Conservation (phyloP, 1,140 invertebrate species). For the Luehdorfia chinensis region DNA sequence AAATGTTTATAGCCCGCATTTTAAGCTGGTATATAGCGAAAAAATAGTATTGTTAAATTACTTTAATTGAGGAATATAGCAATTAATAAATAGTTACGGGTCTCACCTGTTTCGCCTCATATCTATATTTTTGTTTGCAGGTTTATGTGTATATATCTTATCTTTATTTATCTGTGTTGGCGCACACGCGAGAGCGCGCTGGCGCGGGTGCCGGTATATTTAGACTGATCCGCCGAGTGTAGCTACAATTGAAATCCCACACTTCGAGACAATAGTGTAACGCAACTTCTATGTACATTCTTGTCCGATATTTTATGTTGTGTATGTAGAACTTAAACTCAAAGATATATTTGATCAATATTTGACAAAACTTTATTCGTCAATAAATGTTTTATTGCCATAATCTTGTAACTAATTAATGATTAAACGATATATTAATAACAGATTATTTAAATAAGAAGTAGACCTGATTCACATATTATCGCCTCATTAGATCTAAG, state of each 20-base stretch:
- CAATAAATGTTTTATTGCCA: no score
- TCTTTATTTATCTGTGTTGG: constrained; percentile 46
- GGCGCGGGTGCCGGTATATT: constrained; percentile 65
- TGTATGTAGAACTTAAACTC: constrained; percentile 1
- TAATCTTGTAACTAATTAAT: no score
- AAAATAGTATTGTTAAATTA: neutral
- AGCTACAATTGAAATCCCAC: constrained; percentile 39
- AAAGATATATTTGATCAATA: no score
- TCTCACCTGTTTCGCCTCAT: constrained; percentile 68
- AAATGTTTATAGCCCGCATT: constrained; percentile 11
- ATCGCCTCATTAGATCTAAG: no score
- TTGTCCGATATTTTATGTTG: neutral
- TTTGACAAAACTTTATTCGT: no score
- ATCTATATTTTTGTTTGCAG: constrained; percentile 42
- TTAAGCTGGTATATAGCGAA: neutral
- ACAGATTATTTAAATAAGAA: no score
- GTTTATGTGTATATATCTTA: constrained; percentile 59
- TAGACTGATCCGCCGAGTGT: constrained; percentile 67
- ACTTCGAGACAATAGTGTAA: constrained; percentile 27
- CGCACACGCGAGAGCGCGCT: constrained; percentile 42
- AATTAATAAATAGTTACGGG: constrained; percentile 2
- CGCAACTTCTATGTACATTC: constrained; percentile 10
- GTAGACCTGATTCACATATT: no score
- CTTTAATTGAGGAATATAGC: neutral
- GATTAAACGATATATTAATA: no score